phyloP scores from a whole-genome alignment of 1,140 invertebrate genomes.

The Thrips palmi region DNA sequence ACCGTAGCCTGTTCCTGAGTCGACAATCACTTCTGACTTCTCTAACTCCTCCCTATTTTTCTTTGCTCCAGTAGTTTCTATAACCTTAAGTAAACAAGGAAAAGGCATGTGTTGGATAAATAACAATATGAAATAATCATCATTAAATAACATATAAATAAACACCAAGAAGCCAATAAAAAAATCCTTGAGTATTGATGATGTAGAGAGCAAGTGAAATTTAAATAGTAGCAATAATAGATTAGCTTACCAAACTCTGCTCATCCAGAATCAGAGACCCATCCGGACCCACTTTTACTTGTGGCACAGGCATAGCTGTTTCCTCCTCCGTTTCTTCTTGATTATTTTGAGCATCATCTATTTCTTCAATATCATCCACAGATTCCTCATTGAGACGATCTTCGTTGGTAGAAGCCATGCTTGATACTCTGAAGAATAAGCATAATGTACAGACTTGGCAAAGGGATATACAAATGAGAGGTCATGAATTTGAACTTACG shows the following conservation, averaged over 20 bases:
- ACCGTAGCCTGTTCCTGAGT: conserved; percentile 35
- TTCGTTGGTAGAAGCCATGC: background rate
- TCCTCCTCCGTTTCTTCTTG: conserved; percentile 27
- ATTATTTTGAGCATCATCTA: conserved; percentile 6
- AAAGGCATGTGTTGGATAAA: too few relatives aligned
- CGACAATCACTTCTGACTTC: conserved; percentile 42
- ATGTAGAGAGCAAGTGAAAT: too few relatives aligned
- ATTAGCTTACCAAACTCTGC: conserved; percentile 48
- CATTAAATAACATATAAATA: too few relatives aligned
- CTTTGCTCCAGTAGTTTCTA: conserved; percentile 49
- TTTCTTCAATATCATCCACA: background rate
- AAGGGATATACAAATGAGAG: too few relatives aligned
- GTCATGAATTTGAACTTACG: too few relatives aligned
- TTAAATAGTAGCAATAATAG: too few relatives aligned
- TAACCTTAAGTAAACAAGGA: too few relatives aligned
- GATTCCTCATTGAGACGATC: conserved; percentile 3
- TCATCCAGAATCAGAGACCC: conserved; percentile 76
- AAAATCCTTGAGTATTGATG: background rate
- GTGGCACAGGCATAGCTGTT: conserved; percentile 45
- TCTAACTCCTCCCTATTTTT: conserved; percentile 38
- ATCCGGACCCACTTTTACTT: conserved; percentile 73
- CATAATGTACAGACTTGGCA: too few relatives aligned
- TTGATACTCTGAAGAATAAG: background rate
- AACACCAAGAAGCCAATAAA: too few relatives aligned
- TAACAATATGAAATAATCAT: conserved; percentile 10